A percentile compares a stretch with the other conserved stretches of the same genome.
phyloP scores from a whole-genome alignment of 2,113 vertebrate species.

The Muscicapa adusta region DNA sequence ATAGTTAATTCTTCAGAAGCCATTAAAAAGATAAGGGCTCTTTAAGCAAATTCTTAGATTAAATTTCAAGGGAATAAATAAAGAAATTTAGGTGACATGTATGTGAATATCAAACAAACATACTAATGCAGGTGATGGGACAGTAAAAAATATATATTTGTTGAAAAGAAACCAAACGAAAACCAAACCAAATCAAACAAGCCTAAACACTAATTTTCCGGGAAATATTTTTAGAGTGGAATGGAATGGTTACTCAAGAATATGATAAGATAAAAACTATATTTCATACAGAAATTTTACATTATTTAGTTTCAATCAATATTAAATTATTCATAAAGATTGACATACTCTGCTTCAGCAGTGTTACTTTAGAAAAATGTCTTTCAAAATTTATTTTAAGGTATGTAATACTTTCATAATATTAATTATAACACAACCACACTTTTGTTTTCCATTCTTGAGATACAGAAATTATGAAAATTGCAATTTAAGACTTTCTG shows the following conservation, averaged over 20 bases:
- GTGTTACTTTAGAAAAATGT: not conserved
- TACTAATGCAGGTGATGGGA: not conserved
- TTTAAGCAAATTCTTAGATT: not conserved
- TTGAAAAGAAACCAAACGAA: not conserved
- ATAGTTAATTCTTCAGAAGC: not conserved
- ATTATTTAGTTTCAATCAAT: not conserved
- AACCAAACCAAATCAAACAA: fast-evolving
- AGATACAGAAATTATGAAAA: not conserved
- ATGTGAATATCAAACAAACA: not conserved
- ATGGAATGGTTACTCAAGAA: not conserved
- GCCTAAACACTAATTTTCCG: not conserved
- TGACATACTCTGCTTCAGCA: not conserved
- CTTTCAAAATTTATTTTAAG: not conserved
- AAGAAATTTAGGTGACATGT: not conserved
- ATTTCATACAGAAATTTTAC: not conserved
- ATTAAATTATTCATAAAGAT: not conserved
- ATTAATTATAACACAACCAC: not conserved
- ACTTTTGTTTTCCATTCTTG: not conserved
- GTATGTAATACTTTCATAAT: not conserved
- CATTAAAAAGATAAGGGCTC: not conserved
- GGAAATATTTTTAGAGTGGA: not conserved
- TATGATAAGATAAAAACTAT: not conserved
- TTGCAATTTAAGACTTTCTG: not conserved
- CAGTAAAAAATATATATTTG: not conserved
- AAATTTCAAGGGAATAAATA: not conserved